phyloP scores from a whole-genome alignment of 2,888 invertebrate species.

The Ferrisia virgata region DNA sequence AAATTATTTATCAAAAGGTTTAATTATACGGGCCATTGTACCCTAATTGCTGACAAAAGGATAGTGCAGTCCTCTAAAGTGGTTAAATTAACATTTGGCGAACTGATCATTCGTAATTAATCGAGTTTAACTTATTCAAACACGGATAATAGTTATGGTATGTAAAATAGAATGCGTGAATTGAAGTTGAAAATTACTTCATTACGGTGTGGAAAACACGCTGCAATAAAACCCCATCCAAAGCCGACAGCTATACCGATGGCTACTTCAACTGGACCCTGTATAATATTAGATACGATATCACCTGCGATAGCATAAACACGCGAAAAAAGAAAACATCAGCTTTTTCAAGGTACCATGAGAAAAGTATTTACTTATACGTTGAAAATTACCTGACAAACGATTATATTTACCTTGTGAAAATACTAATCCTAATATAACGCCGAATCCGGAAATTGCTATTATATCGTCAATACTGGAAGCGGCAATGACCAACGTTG shows the following conservation, averaged over 20 bases:
- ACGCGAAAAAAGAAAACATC: not conserved
- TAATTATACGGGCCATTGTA: no score
- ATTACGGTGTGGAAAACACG: conserved; percentile 61
- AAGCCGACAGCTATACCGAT: conserved; percentile 63
- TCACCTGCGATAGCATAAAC: conserved; percentile 54
- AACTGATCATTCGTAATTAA: not conserved
- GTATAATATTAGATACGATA: conserved; percentile 56
- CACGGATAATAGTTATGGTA: not conserved
- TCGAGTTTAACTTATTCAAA: not conserved
- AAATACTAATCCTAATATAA: conserved; percentile 65
- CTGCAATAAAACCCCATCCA: conserved; percentile 60
- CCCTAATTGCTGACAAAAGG: not conserved
- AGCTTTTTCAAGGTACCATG: not conserved
- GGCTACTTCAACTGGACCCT: conserved; percentile 61
- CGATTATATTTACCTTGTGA: conserved; percentile 57
- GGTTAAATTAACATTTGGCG: not conserved
- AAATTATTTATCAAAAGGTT: not conserved
- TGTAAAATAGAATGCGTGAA: not conserved
- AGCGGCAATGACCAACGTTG: conserved; percentile 70
- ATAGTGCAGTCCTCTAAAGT: not conserved
- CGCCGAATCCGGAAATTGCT: conserved; percentile 70
- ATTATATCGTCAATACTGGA: conserved; percentile 73
- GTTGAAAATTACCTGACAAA: not conserved
- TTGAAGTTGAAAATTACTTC: conserved; percentile 52
- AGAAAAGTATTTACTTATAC: not conserved